Evolutionary conservation across 2,797 vertebrate genomes (phyloP).

Genomic region (Acrocephalus scirpaceus): DNA sequence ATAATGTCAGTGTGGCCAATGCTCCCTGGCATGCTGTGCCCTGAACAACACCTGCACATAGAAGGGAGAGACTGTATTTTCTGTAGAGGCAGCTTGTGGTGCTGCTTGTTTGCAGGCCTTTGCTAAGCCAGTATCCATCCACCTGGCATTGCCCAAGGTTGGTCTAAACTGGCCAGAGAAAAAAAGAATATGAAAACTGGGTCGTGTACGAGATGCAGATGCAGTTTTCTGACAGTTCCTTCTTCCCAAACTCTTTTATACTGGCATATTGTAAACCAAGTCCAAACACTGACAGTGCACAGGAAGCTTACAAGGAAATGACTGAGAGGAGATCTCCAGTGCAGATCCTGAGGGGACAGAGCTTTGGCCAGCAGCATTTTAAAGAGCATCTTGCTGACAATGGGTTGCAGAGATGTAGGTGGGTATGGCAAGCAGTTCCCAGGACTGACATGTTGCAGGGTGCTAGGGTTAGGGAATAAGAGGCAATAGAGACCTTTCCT

Average conservation of each 20-base stretch:
- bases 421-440: neutral
- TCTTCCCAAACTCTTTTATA: neutral
- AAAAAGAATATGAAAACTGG: neutral
- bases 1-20: neutral
- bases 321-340: neutral
- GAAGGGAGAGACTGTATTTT: neutral
- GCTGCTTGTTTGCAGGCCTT: neutral
- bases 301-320: neutral
- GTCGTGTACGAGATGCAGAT: neutral
- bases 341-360: neutral
- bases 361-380: neutral
- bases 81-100: neutral
- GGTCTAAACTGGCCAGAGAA: neutral
- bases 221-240: neutral
- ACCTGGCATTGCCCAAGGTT: rapidly evolving
- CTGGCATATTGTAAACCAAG: neutral
- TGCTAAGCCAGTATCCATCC: neutral
- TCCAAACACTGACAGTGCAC: neutral
- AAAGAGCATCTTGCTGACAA: neutral
- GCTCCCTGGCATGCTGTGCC: neutral
- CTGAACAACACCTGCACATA: neutral
- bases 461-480: neutral
- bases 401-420: neutral
- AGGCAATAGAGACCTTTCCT: neutral
- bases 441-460: neutral